Evolutionary conservation across 2,113 vertebrate genomes (phyloP).

Genomic region (Tragelaphus imberbis): DNA sequence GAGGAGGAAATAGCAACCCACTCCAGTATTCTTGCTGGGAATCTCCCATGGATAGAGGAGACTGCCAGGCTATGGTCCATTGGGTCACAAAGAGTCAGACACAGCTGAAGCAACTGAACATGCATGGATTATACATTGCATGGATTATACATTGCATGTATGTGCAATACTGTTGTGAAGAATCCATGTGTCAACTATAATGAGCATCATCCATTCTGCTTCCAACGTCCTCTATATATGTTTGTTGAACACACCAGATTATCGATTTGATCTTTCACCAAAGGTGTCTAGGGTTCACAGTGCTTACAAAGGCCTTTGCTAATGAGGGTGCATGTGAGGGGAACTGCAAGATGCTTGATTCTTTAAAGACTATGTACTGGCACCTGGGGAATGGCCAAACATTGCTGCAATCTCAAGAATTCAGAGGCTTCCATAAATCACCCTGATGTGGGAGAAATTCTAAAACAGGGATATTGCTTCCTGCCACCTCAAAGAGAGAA

Average conservation of each 20-base stretch:
- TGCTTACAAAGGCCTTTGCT: constrained; percentile 20
- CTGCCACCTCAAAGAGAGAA: constrained; percentile 10
- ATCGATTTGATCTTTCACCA: constrained; percentile 2
- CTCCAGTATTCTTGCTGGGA: background rate
- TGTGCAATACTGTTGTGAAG: background rate
- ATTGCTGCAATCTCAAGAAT: constrained; percentile 29
- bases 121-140: background rate
- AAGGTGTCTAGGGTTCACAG: background rate
- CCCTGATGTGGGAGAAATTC: constrained; percentile 47
- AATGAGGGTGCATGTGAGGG: background rate
- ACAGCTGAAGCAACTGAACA: background rate
- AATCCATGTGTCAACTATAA: background rate
- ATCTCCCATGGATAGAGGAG: background rate
- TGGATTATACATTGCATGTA: background rate
- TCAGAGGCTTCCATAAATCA: constrained; percentile 58
- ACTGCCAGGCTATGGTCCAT: background rate
- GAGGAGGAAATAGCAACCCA: background rate
- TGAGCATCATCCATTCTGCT: background rate
- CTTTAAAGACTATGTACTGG: constrained; percentile 36
- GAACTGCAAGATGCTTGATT: background rate
- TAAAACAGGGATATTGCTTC: constrained; percentile 39
- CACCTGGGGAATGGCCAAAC: constrained; percentile 18
- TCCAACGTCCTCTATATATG: background rate
- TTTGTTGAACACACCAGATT: background rate
- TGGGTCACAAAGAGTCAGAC: background rate